Conservation (phyloP, 2,888 invertebrate species). For the Pterostichus niger region DNA sequence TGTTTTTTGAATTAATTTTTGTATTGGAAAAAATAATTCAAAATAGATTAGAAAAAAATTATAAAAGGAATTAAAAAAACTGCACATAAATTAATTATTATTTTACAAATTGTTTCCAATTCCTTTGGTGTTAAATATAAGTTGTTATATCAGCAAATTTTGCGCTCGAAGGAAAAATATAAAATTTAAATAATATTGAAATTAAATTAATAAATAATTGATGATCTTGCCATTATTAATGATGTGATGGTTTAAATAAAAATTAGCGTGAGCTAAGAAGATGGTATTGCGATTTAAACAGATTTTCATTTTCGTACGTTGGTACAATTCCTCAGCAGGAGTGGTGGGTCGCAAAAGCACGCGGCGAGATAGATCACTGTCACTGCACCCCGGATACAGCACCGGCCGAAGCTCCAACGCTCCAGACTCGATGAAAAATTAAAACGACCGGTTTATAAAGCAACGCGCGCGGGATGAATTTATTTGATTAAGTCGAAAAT, state of each 20-base stretch:
- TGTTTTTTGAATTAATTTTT: too few relatives aligned
- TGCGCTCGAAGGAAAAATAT: neutral
- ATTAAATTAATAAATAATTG: neutral
- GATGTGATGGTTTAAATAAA: neutral
- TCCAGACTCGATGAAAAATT: conserved; percentile 60
- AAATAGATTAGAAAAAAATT: too few relatives aligned
- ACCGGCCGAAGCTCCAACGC: neutral
- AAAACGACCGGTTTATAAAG: conserved; percentile 66
- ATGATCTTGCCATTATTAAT: neutral
- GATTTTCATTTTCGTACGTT: neutral
- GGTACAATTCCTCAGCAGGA: conserved; percentile 3
- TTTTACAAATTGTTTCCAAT: conserved; percentile 69
- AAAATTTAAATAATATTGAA: conserved; percentile 1
- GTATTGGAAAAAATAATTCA: too few relatives aligned
- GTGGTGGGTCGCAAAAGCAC: conserved; percentile 5
- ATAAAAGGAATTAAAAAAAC: too few relatives aligned
- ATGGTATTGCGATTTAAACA: neutral
- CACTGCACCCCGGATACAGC: conserved; percentile 55
- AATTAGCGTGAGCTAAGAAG: neutral
- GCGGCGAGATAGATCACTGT: conserved; percentile 63
- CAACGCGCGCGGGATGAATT: conserved; percentile 65
- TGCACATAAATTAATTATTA: neutral
- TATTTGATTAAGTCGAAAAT: conserved; percentile 67
- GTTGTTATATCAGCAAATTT: neutral
- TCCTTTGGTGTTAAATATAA: neutral